Evolutionary conservation across 2,113 vertebrate genomes (phyloP).

Genomic region (Passerina amoena): DNA sequence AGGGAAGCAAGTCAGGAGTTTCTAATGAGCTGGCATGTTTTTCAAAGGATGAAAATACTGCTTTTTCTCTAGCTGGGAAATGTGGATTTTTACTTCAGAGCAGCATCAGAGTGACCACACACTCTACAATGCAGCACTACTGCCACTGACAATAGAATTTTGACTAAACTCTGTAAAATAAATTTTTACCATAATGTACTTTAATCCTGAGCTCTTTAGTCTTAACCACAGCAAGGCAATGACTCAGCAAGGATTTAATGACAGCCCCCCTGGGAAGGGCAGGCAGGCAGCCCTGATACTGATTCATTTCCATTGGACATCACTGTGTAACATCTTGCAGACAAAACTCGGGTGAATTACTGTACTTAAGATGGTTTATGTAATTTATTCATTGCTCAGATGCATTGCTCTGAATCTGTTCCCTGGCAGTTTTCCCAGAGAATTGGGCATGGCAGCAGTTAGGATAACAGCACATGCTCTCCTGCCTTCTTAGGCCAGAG

Average conservation of each 20-base stretch:
- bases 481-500: neutral
- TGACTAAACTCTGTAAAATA: neutral
- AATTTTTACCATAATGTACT: neutral
- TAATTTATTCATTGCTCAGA: constrained; percentile 13
- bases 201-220: neutral
- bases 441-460: neutral
- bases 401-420: neutral
- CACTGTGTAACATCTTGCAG: neutral
- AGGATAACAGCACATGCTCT: neutral
- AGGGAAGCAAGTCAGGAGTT: neutral
- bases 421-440: neutral
- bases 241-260: neutral
- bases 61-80: neutral
- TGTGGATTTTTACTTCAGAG: neutral
- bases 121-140: rapidly evolving
- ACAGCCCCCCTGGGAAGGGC: neutral
- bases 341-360: constrained; percentile 16
- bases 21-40: neutral
- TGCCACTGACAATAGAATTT: neutral
- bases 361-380: neutral
- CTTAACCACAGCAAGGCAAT: neutral
- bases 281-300: neutral
- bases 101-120: neutral
- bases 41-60: neutral
- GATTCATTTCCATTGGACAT: neutral